Conservation (phyloP, 2,113 vertebrate genomes). For the Neotragus pygmaeus region DNA sequence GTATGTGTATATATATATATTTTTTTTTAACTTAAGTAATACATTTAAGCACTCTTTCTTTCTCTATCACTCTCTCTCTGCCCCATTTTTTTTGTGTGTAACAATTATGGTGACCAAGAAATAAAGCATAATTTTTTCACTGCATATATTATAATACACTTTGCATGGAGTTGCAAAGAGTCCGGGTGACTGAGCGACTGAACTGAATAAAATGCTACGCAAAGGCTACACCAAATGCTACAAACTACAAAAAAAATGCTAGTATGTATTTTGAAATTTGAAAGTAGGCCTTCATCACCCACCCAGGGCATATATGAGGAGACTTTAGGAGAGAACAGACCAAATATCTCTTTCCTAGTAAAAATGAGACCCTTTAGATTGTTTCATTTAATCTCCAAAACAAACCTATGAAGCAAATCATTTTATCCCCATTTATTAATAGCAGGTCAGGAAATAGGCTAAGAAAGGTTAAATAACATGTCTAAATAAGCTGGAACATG, state of each 20-base stretch:
- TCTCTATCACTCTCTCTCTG: not conserved
- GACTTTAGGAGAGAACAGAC: not conserved
- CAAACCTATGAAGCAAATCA: not conserved
- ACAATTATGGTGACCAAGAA: not conserved
- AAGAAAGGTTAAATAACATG: not conserved
- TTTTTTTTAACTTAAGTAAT: not conserved
- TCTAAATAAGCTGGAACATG: not conserved
- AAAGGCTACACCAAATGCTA: not conserved
- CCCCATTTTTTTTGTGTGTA: not conserved
- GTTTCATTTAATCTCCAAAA: not conserved
- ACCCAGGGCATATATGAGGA: not conserved
- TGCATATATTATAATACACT: not conserved
- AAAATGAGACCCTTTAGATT: not conserved
- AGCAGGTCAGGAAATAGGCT: not conserved
- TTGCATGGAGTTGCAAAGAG: not conserved
- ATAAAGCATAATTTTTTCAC: not conserved
- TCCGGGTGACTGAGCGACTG: no score
- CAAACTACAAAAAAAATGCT: not conserved
- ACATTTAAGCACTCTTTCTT: not conserved
- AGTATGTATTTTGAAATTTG: not conserved
- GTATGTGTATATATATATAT: no score
- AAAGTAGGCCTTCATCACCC: not conserved
- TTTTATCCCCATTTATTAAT: not conserved
- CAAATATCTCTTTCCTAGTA: not conserved
- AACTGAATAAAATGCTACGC: not conserved